Percentiles rank a stretch among this genome's conserved stretches.
Evolutionary conservation across 2,797 vertebrate species (phyloP).

Genomic region (Acanthis flammea): DNA sequence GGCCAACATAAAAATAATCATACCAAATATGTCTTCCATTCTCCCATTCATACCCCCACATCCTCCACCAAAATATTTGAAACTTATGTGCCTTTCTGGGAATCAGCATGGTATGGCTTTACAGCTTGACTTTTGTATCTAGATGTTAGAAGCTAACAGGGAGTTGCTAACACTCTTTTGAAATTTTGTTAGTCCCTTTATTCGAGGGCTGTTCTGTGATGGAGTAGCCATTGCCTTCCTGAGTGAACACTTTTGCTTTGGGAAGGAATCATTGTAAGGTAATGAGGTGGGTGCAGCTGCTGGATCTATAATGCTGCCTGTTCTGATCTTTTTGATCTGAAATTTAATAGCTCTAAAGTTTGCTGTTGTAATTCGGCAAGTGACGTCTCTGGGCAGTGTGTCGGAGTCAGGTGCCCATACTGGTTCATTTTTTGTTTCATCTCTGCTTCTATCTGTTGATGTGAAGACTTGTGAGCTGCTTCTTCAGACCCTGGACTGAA

Average conservation of each 20-base stretch:
- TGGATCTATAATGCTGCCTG: neutral
- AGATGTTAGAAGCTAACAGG: neutral
- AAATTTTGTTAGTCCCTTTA: neutral
- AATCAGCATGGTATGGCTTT: neutral
- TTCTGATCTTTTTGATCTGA: neutral
- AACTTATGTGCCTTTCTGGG: neutral
- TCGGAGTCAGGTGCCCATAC: neutral
- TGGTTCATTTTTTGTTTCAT: neutral
- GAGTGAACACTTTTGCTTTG: neutral
- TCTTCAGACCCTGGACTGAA: neutral
- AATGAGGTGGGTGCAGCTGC: neutral
- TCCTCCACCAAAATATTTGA: neutral
- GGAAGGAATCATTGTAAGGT: neutral
- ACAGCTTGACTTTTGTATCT: neutral
- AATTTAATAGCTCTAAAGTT: neutral
- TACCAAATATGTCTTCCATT: neutral
- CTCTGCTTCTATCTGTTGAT: neutral
- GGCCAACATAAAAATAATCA: neutral
- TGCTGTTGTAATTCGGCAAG: accelerated
- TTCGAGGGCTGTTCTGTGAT: neutral
- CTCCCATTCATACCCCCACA: neutral
- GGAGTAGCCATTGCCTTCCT: neutral
- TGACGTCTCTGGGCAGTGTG: neutral
- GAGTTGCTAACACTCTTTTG: neutral
- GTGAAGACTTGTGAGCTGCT: neutral